Conservation (phyloP, 2,888 invertebrate species). For the Ceraclea dissimilis region DNA sequence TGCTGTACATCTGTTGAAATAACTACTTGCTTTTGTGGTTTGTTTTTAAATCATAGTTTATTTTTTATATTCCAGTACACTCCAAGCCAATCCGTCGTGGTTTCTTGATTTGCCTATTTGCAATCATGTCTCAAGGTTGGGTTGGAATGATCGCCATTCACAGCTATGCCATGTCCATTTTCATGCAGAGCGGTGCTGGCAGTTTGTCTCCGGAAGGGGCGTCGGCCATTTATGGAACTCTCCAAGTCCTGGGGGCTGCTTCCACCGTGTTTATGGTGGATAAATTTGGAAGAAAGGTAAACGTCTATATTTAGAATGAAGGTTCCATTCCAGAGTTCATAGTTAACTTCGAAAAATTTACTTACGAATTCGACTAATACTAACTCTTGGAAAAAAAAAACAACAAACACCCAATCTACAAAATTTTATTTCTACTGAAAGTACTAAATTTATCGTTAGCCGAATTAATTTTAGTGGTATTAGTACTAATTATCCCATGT, state of each 20-base stretch:
- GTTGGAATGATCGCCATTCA: slow-evolving; percentile 19
- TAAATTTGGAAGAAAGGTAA: slow-evolving; percentile 19
- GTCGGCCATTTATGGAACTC: slow-evolving; percentile 13
- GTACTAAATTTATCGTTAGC: too few species aligned
- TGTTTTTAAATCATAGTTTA: not conserved
- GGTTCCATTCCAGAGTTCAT: not conserved
- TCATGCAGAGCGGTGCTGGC: slow-evolving; percentile 16
- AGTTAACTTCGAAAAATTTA: not conserved
- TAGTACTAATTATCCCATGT: too few species aligned
- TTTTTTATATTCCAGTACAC: slow-evolving; percentile 4
- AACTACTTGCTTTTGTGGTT: too few species aligned
- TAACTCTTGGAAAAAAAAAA: too few species aligned
- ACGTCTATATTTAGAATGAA: too few species aligned
- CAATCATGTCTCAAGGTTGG: slow-evolving; percentile 9
- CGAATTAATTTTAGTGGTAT: too few species aligned
- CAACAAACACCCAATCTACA: too few species aligned
- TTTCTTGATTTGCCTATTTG: slow-evolving; percentile 9
- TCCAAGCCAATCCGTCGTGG: slow-evolving; percentile 14
- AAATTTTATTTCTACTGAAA: too few species aligned
- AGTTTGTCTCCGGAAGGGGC: slow-evolving; percentile 11
- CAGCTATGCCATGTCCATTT: slow-evolving; percentile 19
- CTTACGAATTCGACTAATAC: too few species aligned
- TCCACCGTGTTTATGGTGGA: slow-evolving; percentile 9
- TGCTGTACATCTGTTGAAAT: too few species aligned
- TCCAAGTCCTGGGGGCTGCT: slow-evolving; percentile 18